Evolutionary conservation across 2,797 vertebrate species (phyloP), one percentile per base, ranked within the genome.

Genomic region (Anguilla marmorata): DNA sequence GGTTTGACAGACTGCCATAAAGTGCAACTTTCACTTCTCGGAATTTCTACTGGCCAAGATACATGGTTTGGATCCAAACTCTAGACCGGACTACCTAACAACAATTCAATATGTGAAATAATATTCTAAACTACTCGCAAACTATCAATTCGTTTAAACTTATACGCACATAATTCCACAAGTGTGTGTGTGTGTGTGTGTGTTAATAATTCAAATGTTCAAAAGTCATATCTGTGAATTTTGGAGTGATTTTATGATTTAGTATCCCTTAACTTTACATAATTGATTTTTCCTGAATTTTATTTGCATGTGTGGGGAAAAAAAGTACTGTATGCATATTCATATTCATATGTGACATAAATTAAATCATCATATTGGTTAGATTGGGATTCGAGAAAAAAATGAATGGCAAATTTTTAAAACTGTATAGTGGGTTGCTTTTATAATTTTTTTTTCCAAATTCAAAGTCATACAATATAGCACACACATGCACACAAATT

Each of bases 1-100:
- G 74, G 74, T 41, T 79, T 45, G 33, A 79, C 74, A 45, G 37
- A 14, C 74, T 79, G 74, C 74, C 74, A 79, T 79, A 16, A 45
- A 79, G 33, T 41, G 74, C 4, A 41, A 41, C 74, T 79, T 79
- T 60, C 16, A 41, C 33, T 76, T 79, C 33, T 79, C 33, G 74
- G 74, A 79, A 79, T 79, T 79, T 12, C 5, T 37, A 79, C 74
- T 79, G 30, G 33, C 74, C 6, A 37, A 79, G 33, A 79, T 16
- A 19, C 14, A 16, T 79, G 74, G 74, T 45, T 37, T 79, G 74
- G 74, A 79, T 79, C 5, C 16, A 33, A 76, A 76, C 33, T 33
- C 72, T 76, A 33, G 72, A 41, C 12, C 19, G 74, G 33, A 45
- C 33, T 45, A 79, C 33, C 16, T 79, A 79, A 79, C 37, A 45